Conservation (phyloP, 2,888 invertebrate genomes). For the Seira ritae region DNA sequence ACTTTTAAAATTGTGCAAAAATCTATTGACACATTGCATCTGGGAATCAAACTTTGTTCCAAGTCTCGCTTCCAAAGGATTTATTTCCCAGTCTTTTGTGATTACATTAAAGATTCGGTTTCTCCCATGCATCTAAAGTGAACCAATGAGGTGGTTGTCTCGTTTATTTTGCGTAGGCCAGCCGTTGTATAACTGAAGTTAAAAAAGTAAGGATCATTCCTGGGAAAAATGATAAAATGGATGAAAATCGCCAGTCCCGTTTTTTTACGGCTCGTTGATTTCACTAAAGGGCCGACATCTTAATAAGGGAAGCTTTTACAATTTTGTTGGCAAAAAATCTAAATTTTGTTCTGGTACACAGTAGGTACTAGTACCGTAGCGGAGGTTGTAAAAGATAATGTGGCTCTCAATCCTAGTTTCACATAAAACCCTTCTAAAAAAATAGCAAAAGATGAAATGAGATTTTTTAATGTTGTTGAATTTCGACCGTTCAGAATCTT, state of each 20-base stretch:
- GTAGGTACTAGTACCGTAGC: slow-evolving; percentile 35
- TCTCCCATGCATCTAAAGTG: no score
- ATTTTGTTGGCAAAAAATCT: neutral
- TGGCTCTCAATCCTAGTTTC: neutral
- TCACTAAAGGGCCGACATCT: slow-evolving; percentile 40
- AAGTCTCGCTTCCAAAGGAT: no score
- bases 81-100: no score
- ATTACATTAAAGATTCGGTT: no score
- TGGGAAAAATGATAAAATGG: slow-evolving; percentile 29
- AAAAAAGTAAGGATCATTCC: neutral
- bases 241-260: slow-evolving; percentile 52
- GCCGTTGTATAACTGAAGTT: slow-evolving; percentile 53
- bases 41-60: no score
- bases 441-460: neutral
- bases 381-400: slow-evolving; percentile 16
- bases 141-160: no score
- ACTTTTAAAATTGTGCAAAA: no score
- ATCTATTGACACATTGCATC: no score
- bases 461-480: neutral
- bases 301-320: neutral
- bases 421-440: neutral
- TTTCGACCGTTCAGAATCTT: neutral
- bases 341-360: neutral
- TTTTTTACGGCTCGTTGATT: slow-evolving; percentile 57
- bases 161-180: slow-evolving; percentile 10